These are phyloP conservation scores for Lepilemur septentrionalis DNA, from an alignment of 2,797 vertebrate species.

Conservation along the genomic window DNA sequence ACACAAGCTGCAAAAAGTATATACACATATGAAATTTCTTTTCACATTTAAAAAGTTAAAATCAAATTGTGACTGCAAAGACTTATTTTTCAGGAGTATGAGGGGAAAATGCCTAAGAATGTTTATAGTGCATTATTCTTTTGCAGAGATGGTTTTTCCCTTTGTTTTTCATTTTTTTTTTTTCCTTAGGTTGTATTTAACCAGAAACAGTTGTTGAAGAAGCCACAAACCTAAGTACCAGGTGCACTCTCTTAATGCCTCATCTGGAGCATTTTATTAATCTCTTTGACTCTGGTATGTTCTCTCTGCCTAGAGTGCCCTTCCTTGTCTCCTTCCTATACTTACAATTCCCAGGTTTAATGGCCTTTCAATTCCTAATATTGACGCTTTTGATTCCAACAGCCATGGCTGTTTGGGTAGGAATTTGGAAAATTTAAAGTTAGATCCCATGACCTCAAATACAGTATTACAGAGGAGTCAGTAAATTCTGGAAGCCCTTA, in stretches of 20 bases:
- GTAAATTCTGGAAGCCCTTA: neutral
- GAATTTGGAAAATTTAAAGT: neutral
- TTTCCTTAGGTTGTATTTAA: conserved; percentile 14
- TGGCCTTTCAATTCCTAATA: neutral
- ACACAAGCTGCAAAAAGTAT: conserved; percentile 48
- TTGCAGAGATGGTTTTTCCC: neutral
- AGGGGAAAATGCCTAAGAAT: neutral
- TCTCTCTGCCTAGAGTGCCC: neutral
- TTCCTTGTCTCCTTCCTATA: neutral
- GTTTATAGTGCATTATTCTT: conserved; percentile 42
- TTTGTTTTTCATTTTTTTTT: conserved; percentile 24
- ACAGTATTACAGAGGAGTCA: neutral
- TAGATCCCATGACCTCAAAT: neutral
- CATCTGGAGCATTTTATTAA: neutral
- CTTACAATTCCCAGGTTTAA: neutral
- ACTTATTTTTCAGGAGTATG: conserved; percentile 20
- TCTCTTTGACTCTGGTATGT: neutral
- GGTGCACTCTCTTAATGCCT: neutral
- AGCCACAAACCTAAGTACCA: neutral
- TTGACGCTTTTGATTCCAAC: neutral
- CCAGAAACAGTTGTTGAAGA: neutral
- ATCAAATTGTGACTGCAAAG: conserved; percentile 52
- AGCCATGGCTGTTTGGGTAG: neutral
- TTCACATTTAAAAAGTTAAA: conserved; percentile 72
- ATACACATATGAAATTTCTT: conserved; percentile 71